These are phyloP conservation scores for Hedychridium roseum DNA, from an alignment of 2,888 invertebrate genomes.

Conservation along the genomic window DNA sequence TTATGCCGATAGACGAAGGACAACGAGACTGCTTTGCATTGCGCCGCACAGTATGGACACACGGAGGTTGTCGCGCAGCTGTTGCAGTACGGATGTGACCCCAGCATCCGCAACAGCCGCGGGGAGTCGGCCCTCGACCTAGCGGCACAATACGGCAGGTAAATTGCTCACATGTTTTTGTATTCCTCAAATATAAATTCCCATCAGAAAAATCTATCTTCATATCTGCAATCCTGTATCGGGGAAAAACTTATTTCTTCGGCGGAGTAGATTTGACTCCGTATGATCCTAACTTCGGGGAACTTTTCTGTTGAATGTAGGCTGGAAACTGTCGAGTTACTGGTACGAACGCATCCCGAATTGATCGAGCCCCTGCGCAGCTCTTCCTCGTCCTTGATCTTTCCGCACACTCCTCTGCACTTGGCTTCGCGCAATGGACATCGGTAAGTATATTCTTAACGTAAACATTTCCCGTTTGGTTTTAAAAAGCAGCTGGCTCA, in stretches of 20 bases:
- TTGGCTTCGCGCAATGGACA: slow-evolving; percentile 93
- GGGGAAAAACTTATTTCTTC: no score
- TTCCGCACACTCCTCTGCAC: slow-evolving; percentile 88
- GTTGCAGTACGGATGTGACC: slow-evolving; percentile 86
- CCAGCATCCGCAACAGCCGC: slow-evolving; percentile 83
- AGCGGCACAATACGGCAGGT: slow-evolving; percentile 91
- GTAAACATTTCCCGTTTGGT: background rate
- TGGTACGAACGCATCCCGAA: slow-evolving; percentile 85
- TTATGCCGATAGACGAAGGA: slow-evolving; percentile 75
- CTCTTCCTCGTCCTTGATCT: slow-evolving; percentile 65
- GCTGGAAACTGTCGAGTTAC: slow-evolving; percentile 86
- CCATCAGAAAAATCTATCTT: slow-evolving; percentile 21
- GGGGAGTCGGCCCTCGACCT: slow-evolving; percentile 94
- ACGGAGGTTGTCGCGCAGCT: slow-evolving; percentile 84
- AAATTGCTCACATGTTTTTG: slow-evolving; percentile 47
- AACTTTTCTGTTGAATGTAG: slow-evolving; percentile 65
- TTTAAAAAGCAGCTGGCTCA: no score
- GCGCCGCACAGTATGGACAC: slow-evolving; percentile 93
- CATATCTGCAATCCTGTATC: no score
- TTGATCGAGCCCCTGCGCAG: slow-evolving; percentile 77
- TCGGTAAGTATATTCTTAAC: slow-evolving; percentile 69
- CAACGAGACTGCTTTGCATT: slow-evolving; percentile 91
- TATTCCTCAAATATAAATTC: slow-evolving; percentile 6
- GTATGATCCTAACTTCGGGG: background rate
- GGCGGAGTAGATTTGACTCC: background rate